Base-by-base conservation (phyloP, 2,888 invertebrate species). In the Eupithecia dodoneata region DNA sequence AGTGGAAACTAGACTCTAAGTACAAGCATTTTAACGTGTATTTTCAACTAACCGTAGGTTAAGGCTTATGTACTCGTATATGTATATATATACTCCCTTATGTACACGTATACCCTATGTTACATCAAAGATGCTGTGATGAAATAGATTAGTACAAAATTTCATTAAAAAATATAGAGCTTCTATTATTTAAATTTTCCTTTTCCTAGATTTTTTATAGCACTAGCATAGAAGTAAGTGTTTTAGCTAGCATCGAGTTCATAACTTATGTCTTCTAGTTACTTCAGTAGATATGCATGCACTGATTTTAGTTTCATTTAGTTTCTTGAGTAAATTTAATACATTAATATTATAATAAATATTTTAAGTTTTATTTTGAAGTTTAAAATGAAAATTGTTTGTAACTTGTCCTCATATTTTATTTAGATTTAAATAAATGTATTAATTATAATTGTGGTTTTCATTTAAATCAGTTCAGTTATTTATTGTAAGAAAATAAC, bases 71-170 rank as follows among this genome's bases (percentile, higher is more conserved):
- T 76, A 81, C 30, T 30, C 30, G 13, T 77, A 74, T 79, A 63
- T 30, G 30, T 30, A 30, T 30, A 30, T 30, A 30, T 30, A 30
- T 30, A 30, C 30, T 45, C n/a, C 45, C 47, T 79, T 76, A 76
- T 81, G 30, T 30, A 30, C 30, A 30, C 30, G 30, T 30, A 30
- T 30, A 30, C 80, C n/a, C 13, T 65, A 30, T 66, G 41, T 82
- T 82, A 85, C 82, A 85, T 88, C 88, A 89, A 89, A 89, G 87
- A 87, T 84, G 85, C 89, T 90, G 90, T 90, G 89, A 89, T 89
- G 81, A 85, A 84, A 79, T 85, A 83, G 79, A 80, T 74, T 82
- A 83, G 76, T 78, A 77, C 67, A 75, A 4, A 10, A 59, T 18
- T 18, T 59, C 3, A 10, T 4, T 1, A 2, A 4, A 63, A 59